Evolutionary conservation across 2,888 invertebrate species (phyloP).

Genomic region (Nesidiocoris tenuis): DNA sequence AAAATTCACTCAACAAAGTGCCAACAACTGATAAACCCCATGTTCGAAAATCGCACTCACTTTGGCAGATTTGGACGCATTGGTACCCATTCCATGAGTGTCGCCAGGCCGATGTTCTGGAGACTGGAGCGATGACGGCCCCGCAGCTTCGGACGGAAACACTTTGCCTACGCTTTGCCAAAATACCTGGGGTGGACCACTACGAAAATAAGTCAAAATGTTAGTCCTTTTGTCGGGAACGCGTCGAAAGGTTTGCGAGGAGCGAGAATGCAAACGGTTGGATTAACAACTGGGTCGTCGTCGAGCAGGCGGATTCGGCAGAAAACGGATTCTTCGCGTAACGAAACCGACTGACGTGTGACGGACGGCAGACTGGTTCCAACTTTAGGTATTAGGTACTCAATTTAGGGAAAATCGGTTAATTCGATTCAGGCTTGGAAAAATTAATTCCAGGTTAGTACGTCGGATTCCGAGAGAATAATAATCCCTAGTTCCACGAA

Average conservation of each 20-base stretch:
- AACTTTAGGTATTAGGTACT: too few relatives aligned
- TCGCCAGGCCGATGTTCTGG: constrained; percentile 13
- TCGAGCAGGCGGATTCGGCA: too few relatives aligned
- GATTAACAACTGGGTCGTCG: background rate
- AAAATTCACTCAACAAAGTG: too few relatives aligned
- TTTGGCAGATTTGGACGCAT: constrained; percentile 57
- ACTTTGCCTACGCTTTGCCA: constrained; percentile 10
- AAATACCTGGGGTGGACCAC: background rate
- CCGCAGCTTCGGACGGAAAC: constrained; percentile 31
- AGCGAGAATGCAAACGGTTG: background rate
- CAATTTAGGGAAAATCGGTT: too few relatives aligned
- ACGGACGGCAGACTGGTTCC: too few relatives aligned
- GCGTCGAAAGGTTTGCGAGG: too few relatives aligned
- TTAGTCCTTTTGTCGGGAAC: background rate
- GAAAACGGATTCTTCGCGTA: background rate
- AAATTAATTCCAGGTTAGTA: too few relatives aligned
- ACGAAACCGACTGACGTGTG: background rate
- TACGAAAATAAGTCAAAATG: background rate
- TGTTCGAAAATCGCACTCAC: too few relatives aligned
- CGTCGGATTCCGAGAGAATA: too few relatives aligned
- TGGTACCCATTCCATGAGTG: constrained; percentile 57
- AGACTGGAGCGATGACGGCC: constrained; percentile 24
- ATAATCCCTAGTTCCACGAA: too few relatives aligned
- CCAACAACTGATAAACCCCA: too few relatives aligned
- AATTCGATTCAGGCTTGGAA: too few relatives aligned